Evolutionary conservation across 2,113 vertebrate species (phyloP), one percentile per base, ranked within the genome.

Genomic region (Platysteira castanea): DNA sequence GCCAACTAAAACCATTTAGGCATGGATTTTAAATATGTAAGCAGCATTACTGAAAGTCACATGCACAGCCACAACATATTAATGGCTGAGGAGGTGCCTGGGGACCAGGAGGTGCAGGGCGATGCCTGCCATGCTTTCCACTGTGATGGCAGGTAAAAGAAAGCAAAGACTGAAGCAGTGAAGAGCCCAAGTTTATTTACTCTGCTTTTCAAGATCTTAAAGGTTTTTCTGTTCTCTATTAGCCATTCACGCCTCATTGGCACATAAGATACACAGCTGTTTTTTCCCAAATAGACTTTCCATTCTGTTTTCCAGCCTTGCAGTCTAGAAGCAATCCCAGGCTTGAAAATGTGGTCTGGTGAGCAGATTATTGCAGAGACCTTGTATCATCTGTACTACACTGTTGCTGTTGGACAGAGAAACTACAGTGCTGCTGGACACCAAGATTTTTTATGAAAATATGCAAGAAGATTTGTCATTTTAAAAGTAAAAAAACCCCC

Each of bases 301-400:
- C 89, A 41, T 74, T 91, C 60, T 41, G 11, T 60, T 93, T 63
- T 92, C 87, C 69, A 93, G 75, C 33, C 74, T 69, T 87, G n/a
- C 18, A 86, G 65, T 61, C 67, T 80, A 95, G 87, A 94, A 91
- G 52, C 37, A 59, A 65, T 46, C 20, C 52, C 50, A 53, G 42
- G 63, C 22, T 87, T 95, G 82, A 91, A 96, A 96, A 90, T 52
- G 65, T 27, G 52, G 35, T 80, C 63, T 93, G 64, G 35, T 83
- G 67, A 91, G 67, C 46, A 77, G 47, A 52, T 37, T 57, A 11
- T 53, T 68, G 41, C 53, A 76, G 59, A 90, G 83, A 70, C 33
- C n/a, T 90, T 41, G 7, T 74, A 80, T 89, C 59, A 77, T 93
- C 46, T 90, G 67, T 23, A 52, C 39, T 74, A 42, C 15, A 53